Percentiles rank a stretch among this genome's conserved stretches.
Evolutionary conservation across 1,140 invertebrate genomes (phyloP).

Genomic region (Sminthurides bifidus): DNA sequence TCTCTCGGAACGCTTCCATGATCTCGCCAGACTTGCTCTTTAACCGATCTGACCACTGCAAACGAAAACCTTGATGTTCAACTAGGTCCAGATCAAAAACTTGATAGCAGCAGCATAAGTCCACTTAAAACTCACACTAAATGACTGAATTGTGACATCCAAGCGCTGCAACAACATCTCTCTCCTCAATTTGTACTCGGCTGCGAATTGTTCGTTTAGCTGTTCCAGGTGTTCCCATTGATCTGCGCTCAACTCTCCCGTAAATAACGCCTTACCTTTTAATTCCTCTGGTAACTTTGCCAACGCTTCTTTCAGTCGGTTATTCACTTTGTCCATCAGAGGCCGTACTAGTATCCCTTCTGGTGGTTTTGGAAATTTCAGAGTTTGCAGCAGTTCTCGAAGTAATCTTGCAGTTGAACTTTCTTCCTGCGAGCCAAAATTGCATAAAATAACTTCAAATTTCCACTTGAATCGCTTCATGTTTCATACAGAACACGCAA

Average conservation of each 20-base stretch:
- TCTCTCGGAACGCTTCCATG: constrained; percentile 52
- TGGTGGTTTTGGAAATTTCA: constrained; percentile 75
- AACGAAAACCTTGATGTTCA: constrained; percentile 26
- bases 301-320: constrained; percentile 41
- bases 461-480: constrained; percentile 1
- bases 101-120: background rate
- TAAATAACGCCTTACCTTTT: constrained; percentile 65
- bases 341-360: constrained; percentile 59
- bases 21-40: constrained; percentile 57
- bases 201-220: constrained; percentile 47
- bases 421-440: constrained; percentile 51
- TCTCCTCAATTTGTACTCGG: constrained; percentile 67
- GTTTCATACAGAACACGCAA: background rate
- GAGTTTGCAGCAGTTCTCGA: constrained; percentile 57
- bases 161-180: constrained; percentile 80
- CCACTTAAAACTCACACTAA: constrained; percentile 46
- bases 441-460: constrained; percentile 1
- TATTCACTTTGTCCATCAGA: constrained; percentile 64
- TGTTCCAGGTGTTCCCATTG: constrained; percentile 68
- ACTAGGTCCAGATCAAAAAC: constrained; percentile 13
- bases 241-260: constrained; percentile 54
- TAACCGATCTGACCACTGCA: constrained; percentile 71
- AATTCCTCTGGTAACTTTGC: constrained; percentile 4
- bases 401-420: constrained; percentile 62
- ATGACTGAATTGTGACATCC: constrained; percentile 89